phyloP scores from a whole-genome alignment of 2,888 invertebrate genomes.

The Encarsia formosa region DNA sequence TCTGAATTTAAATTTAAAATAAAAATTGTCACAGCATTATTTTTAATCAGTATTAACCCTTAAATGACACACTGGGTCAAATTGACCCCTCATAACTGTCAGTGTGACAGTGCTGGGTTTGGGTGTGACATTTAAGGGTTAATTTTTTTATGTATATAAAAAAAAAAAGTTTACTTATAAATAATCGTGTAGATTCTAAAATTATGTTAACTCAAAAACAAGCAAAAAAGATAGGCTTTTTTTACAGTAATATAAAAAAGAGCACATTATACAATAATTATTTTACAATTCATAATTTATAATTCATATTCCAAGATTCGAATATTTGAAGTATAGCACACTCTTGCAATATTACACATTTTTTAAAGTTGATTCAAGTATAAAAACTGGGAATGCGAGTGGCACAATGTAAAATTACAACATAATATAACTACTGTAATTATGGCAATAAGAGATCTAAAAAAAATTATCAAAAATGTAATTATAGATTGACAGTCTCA shows the following conservation, averaged over 20 bases:
- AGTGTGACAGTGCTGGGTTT: no score
- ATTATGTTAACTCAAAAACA: slow-evolving; percentile 16
- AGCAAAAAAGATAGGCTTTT: slow-evolving; percentile 15
- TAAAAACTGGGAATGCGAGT: slow-evolving; percentile 27
- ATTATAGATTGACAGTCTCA: slow-evolving; percentile 12
- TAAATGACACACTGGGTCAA: no score
- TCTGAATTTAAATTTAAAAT: slow-evolving; percentile 15
- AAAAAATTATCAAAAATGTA: slow-evolving; percentile 4
- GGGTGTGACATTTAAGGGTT: no score
- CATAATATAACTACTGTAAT: not conserved
- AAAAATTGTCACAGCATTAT: slow-evolving; percentile 25
- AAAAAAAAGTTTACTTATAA: slow-evolving; percentile 15
- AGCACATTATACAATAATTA: slow-evolving; percentile 29
- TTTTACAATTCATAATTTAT: slow-evolving; percentile 24
- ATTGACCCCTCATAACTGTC: no score
- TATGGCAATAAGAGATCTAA: slow-evolving; percentile 8
- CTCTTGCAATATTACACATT: slow-evolving; percentile 20
- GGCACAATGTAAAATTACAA: slow-evolving; percentile 22
- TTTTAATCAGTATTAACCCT: no score
- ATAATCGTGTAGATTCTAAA: slow-evolving; percentile 14
- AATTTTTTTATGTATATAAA: slow-evolving; percentile 2
- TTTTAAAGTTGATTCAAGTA: no score
- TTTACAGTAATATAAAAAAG: slow-evolving; percentile 21
- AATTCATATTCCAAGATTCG: no score
- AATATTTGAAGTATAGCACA: no score